Evolutionary conservation across 2,113 vertebrate species (phyloP).

Genomic region (Thryonomys swinderianus): DNA sequence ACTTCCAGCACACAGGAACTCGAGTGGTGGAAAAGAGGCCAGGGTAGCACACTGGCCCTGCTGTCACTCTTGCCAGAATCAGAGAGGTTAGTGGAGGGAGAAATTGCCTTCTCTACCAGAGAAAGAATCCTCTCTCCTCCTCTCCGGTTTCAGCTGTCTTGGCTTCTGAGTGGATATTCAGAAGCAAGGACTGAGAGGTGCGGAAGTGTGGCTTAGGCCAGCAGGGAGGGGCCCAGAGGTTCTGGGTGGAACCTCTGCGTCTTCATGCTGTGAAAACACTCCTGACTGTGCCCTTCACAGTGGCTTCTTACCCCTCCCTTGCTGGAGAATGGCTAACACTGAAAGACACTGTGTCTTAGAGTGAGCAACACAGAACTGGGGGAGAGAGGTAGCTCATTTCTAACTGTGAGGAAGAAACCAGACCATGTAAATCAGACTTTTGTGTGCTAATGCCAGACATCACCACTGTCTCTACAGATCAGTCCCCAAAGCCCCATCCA

Average conservation of each 20-base stretch:
- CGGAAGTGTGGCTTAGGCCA: background rate
- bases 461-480: background rate
- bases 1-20: background rate
- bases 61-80: background rate
- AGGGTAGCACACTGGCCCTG: accelerated
- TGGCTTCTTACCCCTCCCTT: background rate
- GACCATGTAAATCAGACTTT: background rate
- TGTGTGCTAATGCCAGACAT: background rate
- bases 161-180: background rate
- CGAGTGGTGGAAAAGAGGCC: accelerated
- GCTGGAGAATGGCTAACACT: background rate
- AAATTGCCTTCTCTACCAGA: background rate
- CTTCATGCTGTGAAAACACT: background rate
- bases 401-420: background rate
- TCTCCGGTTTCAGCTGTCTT: background rate
- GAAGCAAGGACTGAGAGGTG: background rate
- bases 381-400: slow-evolving; percentile 10
- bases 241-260: background rate
- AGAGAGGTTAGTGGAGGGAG: background rate
- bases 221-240: too few relatives aligned
- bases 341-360: background rate
- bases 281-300: background rate
- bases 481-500: background rate
- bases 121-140: background rate
- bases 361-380: background rate